Conservation (phyloP, 2,888 invertebrate species). For the Drosophila emarginata region DNA sequence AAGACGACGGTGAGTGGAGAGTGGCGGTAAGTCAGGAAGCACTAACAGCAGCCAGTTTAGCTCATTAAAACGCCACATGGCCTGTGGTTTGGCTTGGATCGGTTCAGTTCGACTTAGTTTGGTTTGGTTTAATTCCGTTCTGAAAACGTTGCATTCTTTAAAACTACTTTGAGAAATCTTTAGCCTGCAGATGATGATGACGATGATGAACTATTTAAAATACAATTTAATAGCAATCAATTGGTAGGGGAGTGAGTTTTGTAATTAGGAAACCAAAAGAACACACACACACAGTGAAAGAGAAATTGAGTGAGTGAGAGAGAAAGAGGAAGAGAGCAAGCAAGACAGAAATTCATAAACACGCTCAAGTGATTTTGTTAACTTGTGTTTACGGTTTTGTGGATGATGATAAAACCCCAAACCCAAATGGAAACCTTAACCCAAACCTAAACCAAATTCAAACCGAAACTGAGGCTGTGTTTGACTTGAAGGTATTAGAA, state of each 20-base stretch:
- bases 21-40: neutral
- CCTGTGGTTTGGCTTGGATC: neutral
- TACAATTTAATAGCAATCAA: conserved; percentile 73
- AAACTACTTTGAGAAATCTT: conserved; percentile 43
- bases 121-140: neutral
- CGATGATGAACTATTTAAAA: conserved; percentile 69
- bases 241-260: conserved; percentile 52
- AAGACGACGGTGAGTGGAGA: conserved; percentile 22
- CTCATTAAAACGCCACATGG: conserved; percentile 14
- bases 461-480: conserved; percentile 39
- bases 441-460: conserved; percentile 8
- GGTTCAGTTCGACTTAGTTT: neutral
- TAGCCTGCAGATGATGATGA: conserved; percentile 34
- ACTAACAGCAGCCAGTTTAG: conserved; percentile 17
- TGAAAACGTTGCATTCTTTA: conserved; percentile 6
- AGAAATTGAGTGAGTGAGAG: neutral
- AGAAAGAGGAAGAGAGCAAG: conserved; percentile 24
- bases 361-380: conserved; percentile 69
- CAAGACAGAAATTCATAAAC: conserved; percentile 49
- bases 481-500: conserved; percentile 79
- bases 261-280: conserved; percentile 61
- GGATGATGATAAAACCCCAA: conserved; percentile 2
- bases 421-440: neutral
- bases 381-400: conserved; percentile 41
- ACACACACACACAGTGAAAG: conserved; percentile 5